These are phyloP conservation scores for Penaeus vannamei DNA, from an alignment of 1,140 invertebrate species.

Conservation along the genomic window DNA sequence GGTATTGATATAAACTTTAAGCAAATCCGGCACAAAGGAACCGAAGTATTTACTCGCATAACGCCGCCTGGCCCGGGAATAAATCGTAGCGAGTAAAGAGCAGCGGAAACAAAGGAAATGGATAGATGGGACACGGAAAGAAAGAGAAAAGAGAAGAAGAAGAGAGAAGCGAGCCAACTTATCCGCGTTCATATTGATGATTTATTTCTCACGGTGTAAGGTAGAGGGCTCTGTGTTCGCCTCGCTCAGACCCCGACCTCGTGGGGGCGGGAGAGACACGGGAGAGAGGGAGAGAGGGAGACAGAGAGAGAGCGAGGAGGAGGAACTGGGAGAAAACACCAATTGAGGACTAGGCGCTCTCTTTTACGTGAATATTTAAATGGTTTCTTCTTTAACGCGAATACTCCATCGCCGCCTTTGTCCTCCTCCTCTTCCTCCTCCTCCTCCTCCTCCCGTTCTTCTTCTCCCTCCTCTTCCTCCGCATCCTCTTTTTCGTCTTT, in stretches of 20 bases:
- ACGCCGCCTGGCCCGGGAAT: neutral
- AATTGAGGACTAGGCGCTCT: neutral
- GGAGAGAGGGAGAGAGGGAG: constrained; percentile 30
- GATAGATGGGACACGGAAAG: constrained; percentile 27
- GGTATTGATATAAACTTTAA: constrained; percentile 17
- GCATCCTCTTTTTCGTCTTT: neutral
- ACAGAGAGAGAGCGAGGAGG: neutral
- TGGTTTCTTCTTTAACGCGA: neutral
- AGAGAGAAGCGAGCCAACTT: constrained; percentile 40
- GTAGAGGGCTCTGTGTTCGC: constrained; percentile 58
- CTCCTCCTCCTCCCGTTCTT: neutral
- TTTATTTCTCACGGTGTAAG: constrained; percentile 59
- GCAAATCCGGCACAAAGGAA: neutral
- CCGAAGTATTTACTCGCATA: constrained; percentile 5
- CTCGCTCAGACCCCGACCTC: constrained; percentile 7
- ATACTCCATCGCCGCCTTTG: neutral
- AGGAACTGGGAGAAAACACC: neutral
- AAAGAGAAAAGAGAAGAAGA: constrained; percentile 20
- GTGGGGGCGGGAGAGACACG: neutral
- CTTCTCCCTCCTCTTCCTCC: too few relatives aligned
- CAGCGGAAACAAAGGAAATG: constrained; percentile 13
- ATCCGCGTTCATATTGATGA: constrained; percentile 63
- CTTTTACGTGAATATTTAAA: neutral
- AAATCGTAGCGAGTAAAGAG: neutral
- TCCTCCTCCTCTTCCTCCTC: neutral